Evolutionary conservation across 2,797 vertebrate species (phyloP).

Genomic region (Heterohyrax brucei): DNA sequence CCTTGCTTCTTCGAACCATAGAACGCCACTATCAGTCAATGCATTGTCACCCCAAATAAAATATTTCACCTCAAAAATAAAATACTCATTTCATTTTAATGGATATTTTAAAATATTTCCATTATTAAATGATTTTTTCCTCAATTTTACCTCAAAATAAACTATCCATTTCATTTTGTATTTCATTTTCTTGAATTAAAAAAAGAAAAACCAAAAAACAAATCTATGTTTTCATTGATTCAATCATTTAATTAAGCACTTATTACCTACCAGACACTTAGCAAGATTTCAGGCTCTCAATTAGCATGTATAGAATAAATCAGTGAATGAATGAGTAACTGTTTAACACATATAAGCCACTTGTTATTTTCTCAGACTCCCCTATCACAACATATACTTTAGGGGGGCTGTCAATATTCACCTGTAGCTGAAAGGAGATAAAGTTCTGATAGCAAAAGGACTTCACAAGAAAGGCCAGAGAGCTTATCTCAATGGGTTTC

Average conservation of each 20-base stretch:
- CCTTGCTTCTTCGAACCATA: neutral
- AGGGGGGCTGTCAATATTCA: constrained; percentile 30
- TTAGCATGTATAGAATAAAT: constrained; percentile 30
- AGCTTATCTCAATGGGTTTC: constrained; percentile 68
- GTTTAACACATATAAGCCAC: constrained; percentile 51
- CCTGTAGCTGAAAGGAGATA: neutral
- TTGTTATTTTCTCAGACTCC: constrained; percentile 19
- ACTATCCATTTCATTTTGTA: neutral
- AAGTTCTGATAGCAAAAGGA: constrained; percentile 69
- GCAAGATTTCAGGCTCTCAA: neutral
- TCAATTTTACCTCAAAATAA: constrained; percentile 46
- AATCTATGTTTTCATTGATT: constrained; percentile 18
- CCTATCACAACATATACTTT: neutral
- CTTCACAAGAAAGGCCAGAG: constrained; percentile 56
- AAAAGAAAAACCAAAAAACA: neutral
- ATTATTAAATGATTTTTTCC: neutral
- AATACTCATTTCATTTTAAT: constrained; percentile 4
- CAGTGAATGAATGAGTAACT: neutral
- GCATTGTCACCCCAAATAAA: constrained; percentile 18
- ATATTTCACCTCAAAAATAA: constrained; percentile 53
- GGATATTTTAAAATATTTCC: neutral
- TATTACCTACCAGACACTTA: neutral
- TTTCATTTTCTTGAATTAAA: constrained; percentile 30
- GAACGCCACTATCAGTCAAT: neutral
- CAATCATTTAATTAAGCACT: neutral